Percentiles rank a stretch among this genome's conserved stretches.
phyloP scores from a whole-genome alignment of 2,113 vertebrate genomes.

The Dryoscopus gambensis region DNA sequence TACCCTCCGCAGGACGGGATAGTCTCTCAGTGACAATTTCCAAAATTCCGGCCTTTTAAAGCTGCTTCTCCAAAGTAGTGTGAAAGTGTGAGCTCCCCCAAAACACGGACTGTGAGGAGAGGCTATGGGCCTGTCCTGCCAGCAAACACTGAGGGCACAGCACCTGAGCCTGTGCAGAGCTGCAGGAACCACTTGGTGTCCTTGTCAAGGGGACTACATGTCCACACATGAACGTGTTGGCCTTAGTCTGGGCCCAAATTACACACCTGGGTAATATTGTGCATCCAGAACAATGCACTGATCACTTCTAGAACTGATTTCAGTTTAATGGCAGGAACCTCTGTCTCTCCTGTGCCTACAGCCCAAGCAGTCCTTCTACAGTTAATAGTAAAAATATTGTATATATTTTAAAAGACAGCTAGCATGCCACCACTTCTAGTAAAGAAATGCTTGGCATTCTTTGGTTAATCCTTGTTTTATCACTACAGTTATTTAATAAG shows the following conservation, averaged over 20 bases:
- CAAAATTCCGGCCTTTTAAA: neutral
- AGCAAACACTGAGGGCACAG: neutral
- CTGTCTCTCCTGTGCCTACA: neutral
- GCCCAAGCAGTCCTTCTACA: neutral
- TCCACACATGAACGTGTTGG: neutral
- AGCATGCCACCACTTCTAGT: neutral
- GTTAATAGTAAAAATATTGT: neutral
- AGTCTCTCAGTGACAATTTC: neutral
- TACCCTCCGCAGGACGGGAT: neutral
- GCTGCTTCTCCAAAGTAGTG: neutral
- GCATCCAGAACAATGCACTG: neutral
- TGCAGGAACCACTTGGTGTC: neutral
- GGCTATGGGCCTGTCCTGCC: neutral
- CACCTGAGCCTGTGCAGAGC: neutral
- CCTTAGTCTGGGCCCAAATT: neutral
- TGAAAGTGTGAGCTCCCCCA: neutral
- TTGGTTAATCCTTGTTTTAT: neutral
- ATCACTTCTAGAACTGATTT: neutral
- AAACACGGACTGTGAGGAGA: neutral
- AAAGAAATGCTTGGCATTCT: neutral
- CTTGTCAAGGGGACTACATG: neutral
- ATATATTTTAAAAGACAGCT: neutral
- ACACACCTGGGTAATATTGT: neutral
- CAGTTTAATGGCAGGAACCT: neutral
- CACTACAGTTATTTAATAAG: neutral